A percentile compares a stretch with the other conserved stretches of the same genome.
Evolutionary conservation across 2,113 vertebrate species (phyloP).

Genomic region (Channa argus): DNA sequence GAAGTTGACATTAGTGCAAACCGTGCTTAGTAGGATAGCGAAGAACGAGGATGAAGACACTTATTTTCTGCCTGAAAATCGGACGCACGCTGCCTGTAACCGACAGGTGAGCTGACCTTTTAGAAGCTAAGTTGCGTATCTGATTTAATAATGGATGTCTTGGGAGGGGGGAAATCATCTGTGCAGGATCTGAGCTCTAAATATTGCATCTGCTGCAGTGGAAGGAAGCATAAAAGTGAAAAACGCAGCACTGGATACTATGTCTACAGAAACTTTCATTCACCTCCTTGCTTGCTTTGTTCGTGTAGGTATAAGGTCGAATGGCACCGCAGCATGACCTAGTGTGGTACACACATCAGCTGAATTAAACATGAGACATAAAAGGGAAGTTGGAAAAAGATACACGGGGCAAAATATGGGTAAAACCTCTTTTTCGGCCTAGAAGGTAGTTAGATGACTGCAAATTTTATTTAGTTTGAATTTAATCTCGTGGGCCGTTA

Average conservation of each 20-base stretch:
- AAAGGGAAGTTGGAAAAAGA: slow-evolving; percentile 5
- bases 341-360: not conserved
- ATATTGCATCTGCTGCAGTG: slow-evolving; percentile 64
- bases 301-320: not conserved
- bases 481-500: slow-evolving; percentile 20
- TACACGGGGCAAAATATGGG: not conserved
- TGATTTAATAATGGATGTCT: slow-evolving; percentile 73
- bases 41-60: slow-evolving; percentile 34
- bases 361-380: slow-evolving; percentile 41
- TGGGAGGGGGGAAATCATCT: slow-evolving; percentile 35
- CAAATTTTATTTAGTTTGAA: slow-evolving; percentile 1
- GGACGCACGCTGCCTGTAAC: slow-evolving; percentile 42
- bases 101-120: slow-evolving; percentile 76
- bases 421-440: not conserved
- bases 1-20: slow-evolving; percentile 61
- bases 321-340: not conserved
- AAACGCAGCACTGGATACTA: slow-evolving; percentile 23
- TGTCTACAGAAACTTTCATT: slow-evolving; percentile 31
- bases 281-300: slow-evolving; percentile 22
- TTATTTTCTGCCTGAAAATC: slow-evolving; percentile 58
- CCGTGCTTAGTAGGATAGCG: slow-evolving; percentile 24
- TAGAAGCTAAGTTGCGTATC: slow-evolving; percentile 63
- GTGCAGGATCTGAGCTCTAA: slow-evolving; percentile 60
- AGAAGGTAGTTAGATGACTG: not conserved
- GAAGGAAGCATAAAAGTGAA: slow-evolving; percentile 22